Percentiles rank a stretch among this genome's conserved stretches.
These are phyloP conservation scores for Axea sp. DNA, from an alignment of 2,888 invertebrate species.

Conservation along the genomic window DNA sequence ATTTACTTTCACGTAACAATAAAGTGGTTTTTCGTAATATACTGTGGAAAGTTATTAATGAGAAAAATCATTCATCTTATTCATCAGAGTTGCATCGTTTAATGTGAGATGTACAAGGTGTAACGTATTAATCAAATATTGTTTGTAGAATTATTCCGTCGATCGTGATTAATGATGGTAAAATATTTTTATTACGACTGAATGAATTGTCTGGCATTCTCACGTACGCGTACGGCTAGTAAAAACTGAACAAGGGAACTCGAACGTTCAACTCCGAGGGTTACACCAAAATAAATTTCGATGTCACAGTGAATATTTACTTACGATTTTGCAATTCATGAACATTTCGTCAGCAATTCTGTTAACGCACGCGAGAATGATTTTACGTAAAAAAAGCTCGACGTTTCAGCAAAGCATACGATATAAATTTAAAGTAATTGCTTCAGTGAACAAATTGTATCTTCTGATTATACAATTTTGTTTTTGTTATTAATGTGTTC, in stretches of 20 bases:
- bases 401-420: constrained; percentile 4
- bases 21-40: too few species aligned
- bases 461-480: too few species aligned
- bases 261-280: constrained; percentile 2
- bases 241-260: constrained; percentile 17
- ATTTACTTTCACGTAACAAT: too few species aligned
- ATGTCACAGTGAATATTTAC: constrained; percentile 30
- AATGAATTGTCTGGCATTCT: constrained; percentile 25
- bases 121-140: constrained; percentile 20
- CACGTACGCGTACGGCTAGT: not conserved
- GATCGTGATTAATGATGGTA: constrained; percentile 26
- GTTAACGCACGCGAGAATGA: constrained; percentile 13
- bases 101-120: constrained; percentile 6
- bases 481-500: too few species aligned
- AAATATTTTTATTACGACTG: constrained; percentile 31
- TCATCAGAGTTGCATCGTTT: not conserved
- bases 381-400: not conserved
- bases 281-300: constrained; percentile 27
- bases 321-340: constrained; percentile 39
- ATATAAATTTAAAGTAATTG: too few species aligned
- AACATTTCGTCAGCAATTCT: constrained; percentile 32
- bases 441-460: too few species aligned
- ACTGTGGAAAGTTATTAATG: not conserved
- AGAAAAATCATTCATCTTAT: not conserved
- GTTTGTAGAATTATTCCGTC: constrained; percentile 6